Evolutionary conservation across 2,888 invertebrate species (phyloP).

Genomic region (Yponomeuta evonymella): DNA sequence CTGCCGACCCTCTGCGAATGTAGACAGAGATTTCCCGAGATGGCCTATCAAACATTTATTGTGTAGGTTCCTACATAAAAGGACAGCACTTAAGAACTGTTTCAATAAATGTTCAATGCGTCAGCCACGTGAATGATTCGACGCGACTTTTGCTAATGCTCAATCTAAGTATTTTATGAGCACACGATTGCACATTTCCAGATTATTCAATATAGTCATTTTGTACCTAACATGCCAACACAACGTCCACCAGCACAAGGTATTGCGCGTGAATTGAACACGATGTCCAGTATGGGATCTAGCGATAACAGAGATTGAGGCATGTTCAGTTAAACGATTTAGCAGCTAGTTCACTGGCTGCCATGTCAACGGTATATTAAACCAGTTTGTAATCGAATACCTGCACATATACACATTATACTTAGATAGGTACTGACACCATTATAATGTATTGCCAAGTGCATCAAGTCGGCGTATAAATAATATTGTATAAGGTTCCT

Average conservation of each 20-base stretch:
- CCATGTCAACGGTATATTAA: slow-evolving; percentile 13
- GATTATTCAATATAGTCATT: neutral
- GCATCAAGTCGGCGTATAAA: neutral
- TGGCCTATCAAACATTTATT: slow-evolving; percentile 76
- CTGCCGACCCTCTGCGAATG: slow-evolving; percentile 72
- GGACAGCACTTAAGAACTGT: slow-evolving; percentile 73
- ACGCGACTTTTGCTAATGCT: neutral
- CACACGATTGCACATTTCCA: too few relatives aligned
- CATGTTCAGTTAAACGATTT: slow-evolving; percentile 22
- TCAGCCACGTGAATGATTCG: neutral
- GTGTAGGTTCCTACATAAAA: slow-evolving; percentile 69
- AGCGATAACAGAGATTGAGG: slow-evolving; percentile 18
- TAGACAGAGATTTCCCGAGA: slow-evolving; percentile 75
- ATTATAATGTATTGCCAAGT: neutral
- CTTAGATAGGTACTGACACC: too few relatives aligned
- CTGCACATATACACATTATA: neutral
- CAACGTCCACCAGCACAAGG: neutral
- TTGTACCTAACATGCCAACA: neutral
- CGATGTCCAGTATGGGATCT: neutral
- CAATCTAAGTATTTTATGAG: too few relatives aligned
- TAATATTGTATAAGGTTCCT: neutral
- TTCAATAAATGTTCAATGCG: slow-evolving; percentile 68
- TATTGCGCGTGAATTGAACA: slow-evolving; percentile 9
- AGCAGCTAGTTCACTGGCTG: slow-evolving; percentile 14
- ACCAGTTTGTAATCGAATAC: slow-evolving; percentile 11